Conservation (phyloP, 2,888 invertebrate genomes). For the Hermaeophaga mercurialis region DNA sequence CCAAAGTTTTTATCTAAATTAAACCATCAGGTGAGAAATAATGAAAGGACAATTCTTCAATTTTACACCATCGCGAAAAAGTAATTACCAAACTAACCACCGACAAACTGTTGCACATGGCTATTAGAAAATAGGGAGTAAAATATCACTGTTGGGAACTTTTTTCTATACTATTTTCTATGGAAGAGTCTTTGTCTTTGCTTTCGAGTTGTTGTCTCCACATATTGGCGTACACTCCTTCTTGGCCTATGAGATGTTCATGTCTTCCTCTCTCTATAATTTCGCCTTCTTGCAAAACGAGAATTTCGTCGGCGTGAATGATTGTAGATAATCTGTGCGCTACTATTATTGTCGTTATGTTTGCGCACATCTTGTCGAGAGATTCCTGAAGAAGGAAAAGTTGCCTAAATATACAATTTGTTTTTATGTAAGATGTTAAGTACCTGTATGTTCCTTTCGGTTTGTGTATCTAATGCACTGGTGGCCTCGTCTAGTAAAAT, state of each 20-base stretch:
- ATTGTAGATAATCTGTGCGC: conserved; percentile 95
- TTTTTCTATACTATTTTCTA: conserved; percentile 49
- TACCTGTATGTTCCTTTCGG: conserved; percentile 87
- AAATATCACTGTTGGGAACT: conserved; percentile 29
- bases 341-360: conserved; percentile 91
- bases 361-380: conserved; percentile 75
- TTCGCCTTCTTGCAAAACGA: conserved; percentile 89
- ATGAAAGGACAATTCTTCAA: too few species aligned
- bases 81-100: too few species aligned
- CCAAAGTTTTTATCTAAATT: too few species aligned
- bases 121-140: neutral
- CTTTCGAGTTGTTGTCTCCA: conserved; percentile 87
- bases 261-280: conserved; percentile 92
- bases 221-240: conserved; percentile 87
- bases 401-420: neutral
- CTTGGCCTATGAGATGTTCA: conserved; percentile 68
- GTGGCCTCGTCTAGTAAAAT: conserved; percentile 95
- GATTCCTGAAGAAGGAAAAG: conserved; percentile 71
- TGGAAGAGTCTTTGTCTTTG: conserved; percentile 45
- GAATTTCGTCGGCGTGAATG: conserved; percentile 92
- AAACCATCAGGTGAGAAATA: too few species aligned
- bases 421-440: too few species aligned
- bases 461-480: conserved; percentile 93
- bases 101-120: neutral
- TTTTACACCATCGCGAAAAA: too few species aligned